A percentile compares a stretch with the other conserved stretches of the same genome.
Evolutionary conservation across 2,888 invertebrate species (phyloP).

Genomic region (Drosophila ustulata): DNA sequence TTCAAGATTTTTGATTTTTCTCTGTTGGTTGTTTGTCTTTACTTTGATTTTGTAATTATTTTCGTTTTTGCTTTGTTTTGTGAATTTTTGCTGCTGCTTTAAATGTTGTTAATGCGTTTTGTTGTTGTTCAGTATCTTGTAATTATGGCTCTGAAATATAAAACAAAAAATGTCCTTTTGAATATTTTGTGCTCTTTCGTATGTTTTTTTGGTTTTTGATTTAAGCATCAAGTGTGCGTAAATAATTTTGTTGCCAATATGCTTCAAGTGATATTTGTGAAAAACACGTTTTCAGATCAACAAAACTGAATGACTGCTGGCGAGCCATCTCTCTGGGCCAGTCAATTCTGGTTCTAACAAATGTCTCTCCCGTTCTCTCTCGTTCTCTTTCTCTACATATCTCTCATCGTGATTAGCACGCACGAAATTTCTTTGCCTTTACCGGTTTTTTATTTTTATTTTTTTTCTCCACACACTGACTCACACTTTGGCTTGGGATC

Average conservation of each 20-base stretch:
- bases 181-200: slow-evolving; percentile 57
- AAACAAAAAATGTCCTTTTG: slow-evolving; percentile 61
- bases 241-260: slow-evolving; percentile 39
- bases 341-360: slow-evolving; percentile 36
- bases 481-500: slow-evolving; percentile 56
- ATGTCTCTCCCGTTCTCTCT: slow-evolving; percentile 35
- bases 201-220: slow-evolving; percentile 6
- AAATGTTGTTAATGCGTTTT: slow-evolving; percentile 38
- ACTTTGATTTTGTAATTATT: slow-evolving; percentile 26
- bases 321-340: slow-evolving; percentile 30
- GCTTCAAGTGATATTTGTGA: slow-evolving; percentile 19
- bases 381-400: neutral
- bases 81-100: slow-evolving; percentile 34
- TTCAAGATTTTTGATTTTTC: slow-evolving; percentile 21
- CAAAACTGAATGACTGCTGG: slow-evolving; percentile 30
- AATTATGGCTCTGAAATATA: slow-evolving; percentile 74
- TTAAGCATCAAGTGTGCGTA: slow-evolving; percentile 36
- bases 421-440: slow-evolving; percentile 69
- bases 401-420: slow-evolving; percentile 57
- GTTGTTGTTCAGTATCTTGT: slow-evolving; percentile 55
- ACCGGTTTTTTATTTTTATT: slow-evolving; percentile 65
- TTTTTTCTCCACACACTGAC: slow-evolving; percentile 46
- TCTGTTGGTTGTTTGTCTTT: slow-evolving; percentile 37
- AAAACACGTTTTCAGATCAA: slow-evolving; percentile 62
- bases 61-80: slow-evolving; percentile 26